phyloP scores from a whole-genome alignment of 2,888 invertebrate species.

The Nephrotoma appendiculata region DNA sequence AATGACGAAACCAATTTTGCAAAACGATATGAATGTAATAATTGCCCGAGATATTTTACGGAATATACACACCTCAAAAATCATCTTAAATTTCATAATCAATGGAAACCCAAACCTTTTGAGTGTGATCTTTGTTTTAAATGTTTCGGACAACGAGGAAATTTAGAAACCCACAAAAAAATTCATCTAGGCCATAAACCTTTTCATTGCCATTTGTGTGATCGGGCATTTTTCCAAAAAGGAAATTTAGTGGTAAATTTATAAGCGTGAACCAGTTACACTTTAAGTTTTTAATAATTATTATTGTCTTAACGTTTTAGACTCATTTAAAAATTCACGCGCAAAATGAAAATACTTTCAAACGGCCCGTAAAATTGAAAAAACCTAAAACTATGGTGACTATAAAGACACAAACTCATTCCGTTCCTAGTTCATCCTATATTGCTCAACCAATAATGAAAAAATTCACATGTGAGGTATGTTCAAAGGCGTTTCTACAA shows the following conservation, averaged over 20 bases:
- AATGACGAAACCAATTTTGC: neutral
- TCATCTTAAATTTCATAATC: neutral
- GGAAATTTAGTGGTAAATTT: neutral
- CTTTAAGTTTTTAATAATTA: no score
- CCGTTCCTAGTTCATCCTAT: neutral
- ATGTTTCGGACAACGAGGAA: neutral
- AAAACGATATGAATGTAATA: neutral
- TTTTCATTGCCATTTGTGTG: neutral
- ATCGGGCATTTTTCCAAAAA: neutral
- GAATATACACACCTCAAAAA: neutral
- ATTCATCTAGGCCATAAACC: neutral
- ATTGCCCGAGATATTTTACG: neutral
- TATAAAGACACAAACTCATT: neutral
- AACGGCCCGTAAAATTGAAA: neutral
- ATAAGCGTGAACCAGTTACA: neutral
- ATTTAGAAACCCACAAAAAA: neutral
- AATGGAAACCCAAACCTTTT: neutral
- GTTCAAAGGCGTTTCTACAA: neutral
- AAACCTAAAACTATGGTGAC: neutral
- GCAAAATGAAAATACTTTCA: neutral
- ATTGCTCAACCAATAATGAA: neutral
- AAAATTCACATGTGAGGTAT: neutral
- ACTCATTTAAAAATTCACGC: neutral
- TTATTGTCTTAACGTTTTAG: neutral
- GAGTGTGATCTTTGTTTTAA: neutral